Conservation (phyloP, 2,797 vertebrate species). For the Simalia tracyae region DNA sequence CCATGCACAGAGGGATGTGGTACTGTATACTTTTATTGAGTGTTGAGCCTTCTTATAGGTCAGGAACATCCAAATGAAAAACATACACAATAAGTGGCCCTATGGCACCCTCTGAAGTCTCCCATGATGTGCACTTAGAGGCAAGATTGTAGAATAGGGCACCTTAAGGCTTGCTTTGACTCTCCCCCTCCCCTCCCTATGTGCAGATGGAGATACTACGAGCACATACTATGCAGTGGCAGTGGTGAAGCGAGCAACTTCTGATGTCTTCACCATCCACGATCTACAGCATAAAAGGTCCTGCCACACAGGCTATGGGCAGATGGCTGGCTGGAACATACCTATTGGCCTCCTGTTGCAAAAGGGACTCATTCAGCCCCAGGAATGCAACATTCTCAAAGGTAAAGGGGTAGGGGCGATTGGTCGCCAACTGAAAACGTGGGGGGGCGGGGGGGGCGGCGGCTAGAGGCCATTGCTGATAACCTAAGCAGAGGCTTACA, state of each 20-base stretch:
- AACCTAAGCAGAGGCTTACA: not conserved
- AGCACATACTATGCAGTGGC: constrained; percentile 86
- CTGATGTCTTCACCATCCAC: constrained; percentile 77
- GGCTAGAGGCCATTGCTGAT: not conserved
- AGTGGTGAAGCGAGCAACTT: constrained; percentile 77
- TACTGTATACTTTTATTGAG: not conserved
- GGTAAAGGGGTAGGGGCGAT: constrained; percentile 63
- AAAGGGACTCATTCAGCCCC: constrained; percentile 74
- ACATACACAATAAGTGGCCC: not conserved
- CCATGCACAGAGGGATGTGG: too few relatives aligned
- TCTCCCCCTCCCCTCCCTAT: constrained; percentile 59
- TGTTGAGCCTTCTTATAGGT: not conserved
- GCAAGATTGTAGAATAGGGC: not conserved
- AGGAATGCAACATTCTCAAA: constrained; percentile 75
- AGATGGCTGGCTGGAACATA: constrained; percentile 88
- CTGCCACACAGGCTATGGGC: constrained; percentile 86
- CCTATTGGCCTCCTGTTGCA: constrained; percentile 77
- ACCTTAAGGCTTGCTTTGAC: not conserved
- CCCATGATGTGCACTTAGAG: not conserved
- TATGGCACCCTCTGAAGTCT: too few relatives aligned
- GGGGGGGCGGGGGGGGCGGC: not conserved
- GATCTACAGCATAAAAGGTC: constrained; percentile 83
- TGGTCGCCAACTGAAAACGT: not conserved
- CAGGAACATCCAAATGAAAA: too few relatives aligned
- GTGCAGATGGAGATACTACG: constrained; percentile 65